These are phyloP conservation scores for Agraylea sexmaculata DNA, from an alignment of 1,140 invertebrate species.

Conservation along the genomic window DNA sequence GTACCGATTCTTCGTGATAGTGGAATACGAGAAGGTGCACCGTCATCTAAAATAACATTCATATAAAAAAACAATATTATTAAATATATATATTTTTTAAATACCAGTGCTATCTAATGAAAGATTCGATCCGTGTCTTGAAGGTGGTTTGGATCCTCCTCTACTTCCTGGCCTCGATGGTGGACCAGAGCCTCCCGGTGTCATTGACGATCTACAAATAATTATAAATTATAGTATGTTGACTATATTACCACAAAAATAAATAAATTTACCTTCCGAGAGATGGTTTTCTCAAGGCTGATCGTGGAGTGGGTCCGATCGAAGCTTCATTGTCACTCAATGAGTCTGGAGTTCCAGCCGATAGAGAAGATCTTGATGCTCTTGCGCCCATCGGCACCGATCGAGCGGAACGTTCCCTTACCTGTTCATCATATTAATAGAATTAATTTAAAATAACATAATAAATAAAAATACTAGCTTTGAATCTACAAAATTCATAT, in stretches of 20 bases:
- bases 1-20: conserved; percentile 48
- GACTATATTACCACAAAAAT: not conserved
- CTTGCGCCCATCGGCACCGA: conserved; percentile 72
- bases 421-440: conserved; percentile 43
- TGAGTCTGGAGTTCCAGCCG: conserved; percentile 72
- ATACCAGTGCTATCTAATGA: conserved; percentile 80
- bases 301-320: conserved; percentile 48
- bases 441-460: conserved; percentile 2
- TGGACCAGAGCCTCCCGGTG: conserved; percentile 61
- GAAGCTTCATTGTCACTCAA: conserved; percentile 77
- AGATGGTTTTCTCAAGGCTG: conserved; percentile 45
- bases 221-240: conserved; percentile 1
- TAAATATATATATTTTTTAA: too few species aligned
- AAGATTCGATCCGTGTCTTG: conserved; percentile 83
- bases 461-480: not conserved
- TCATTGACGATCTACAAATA: conserved; percentile 40
- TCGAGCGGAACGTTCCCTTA: conserved; percentile 74
- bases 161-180: conserved; percentile 70
- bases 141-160: conserved; percentile 77
- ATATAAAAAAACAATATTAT: not conserved
- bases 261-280: conserved; percentile 34
- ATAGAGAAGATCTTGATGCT: conserved; percentile 58
- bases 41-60: conserved; percentile 44
- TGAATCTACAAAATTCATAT: not conserved
- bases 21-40: conserved; percentile 62